Base-by-base conservation (phyloP, 2,113 vertebrate species). In the Gambusia affinis region DNA sequence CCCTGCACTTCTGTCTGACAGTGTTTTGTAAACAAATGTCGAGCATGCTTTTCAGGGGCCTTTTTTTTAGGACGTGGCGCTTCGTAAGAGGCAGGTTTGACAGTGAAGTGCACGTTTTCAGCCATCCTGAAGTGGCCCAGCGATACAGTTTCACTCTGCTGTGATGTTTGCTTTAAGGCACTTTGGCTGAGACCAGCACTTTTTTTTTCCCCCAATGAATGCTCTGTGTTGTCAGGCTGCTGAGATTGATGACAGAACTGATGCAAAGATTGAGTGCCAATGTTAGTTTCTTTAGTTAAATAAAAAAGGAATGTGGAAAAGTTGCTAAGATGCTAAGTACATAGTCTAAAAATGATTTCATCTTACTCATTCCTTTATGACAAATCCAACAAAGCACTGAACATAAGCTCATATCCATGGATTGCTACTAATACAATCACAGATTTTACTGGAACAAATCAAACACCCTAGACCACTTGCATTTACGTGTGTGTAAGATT, bases 1-100 rank as follows among this genome's bases (percentile, higher is more conserved):
- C 69, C 63, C 72, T 70, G 73, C 72, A 42, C 84, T 84, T 39
- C 67, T 3, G 66, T 19, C 83, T 67, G 82, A 71, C 75, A 62
- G 61, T 79, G 85, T 89, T 90, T 85, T 63, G 86, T 87, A 88
- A 89, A 89, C 83, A 86, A 33, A 68, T 19, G 42, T 29, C 2
- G 3, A 33, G 72, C 54, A 4, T 65, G 60, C 42, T 28, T 57
- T 61, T 73, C 33, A 22, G 17, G 28, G 30, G 65, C 61, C 28
- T 70, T 80, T 69, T 61, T 57, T 62, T 57, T 47, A 27, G n/a
- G 4, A 11, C 47, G 24, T 31, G 22, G 35, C 11, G 35, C 24
- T 67, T 42, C 11, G 30, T 27, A 35, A 29, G 0, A 12, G 28
- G 29, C 73, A 66, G 57, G 63, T 54, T 39, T 62, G 39, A 12